These are phyloP conservation scores for Pocillopora grandis DNA, from an alignment of 92 coral and sea anemone genomes.

Conservation along the genomic window DNA sequence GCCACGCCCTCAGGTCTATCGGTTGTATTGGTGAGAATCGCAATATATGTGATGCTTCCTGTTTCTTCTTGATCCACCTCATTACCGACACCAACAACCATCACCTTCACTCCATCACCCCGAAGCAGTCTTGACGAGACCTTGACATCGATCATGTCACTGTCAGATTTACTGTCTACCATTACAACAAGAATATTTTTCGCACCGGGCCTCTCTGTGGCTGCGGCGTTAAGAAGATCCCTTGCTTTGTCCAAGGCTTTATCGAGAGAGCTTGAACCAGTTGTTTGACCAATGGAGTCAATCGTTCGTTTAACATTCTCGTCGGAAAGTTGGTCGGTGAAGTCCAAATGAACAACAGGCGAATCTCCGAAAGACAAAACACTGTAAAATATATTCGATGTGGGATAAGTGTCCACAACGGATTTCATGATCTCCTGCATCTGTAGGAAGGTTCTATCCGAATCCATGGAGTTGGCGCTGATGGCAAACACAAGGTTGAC, in stretches of 20 bases:
- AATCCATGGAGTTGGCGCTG: conserved; percentile 59
- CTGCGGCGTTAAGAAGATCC: conserved; percentile 50
- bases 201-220: conserved; percentile 59
- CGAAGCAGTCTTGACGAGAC: conserved; percentile 47
- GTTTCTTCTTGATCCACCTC: conserved; percentile 54
- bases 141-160: conserved; percentile 43
- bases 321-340: conserved; percentile 29
- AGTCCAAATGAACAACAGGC: conserved; percentile 43
- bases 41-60: conserved; percentile 21
- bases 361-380: conserved; percentile 66
- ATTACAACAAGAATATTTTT: conserved; percentile 73
- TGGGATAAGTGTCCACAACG: conserved; percentile 75
- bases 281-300: conserved; percentile 33
- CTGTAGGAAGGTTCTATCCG: conserved; percentile 53
- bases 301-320: conserved; percentile 27
- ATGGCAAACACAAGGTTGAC: conserved; percentile 80
- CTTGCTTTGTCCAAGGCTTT: conserved; percentile 60
- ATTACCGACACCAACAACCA: conserved; percentile 75
- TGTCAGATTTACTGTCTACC: conserved; percentile 67
- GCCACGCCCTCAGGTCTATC: conserved; percentile 53
- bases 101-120: conserved; percentile 55
- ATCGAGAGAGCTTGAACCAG: conserved; percentile 65
- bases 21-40: conserved; percentile 42
- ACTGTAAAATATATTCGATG: conserved; percentile 58
- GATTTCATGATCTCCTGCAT: conserved; percentile 81